phyloP scores from a whole-genome alignment of 2,113 vertebrate species.

The Notothenia rossii region DNA sequence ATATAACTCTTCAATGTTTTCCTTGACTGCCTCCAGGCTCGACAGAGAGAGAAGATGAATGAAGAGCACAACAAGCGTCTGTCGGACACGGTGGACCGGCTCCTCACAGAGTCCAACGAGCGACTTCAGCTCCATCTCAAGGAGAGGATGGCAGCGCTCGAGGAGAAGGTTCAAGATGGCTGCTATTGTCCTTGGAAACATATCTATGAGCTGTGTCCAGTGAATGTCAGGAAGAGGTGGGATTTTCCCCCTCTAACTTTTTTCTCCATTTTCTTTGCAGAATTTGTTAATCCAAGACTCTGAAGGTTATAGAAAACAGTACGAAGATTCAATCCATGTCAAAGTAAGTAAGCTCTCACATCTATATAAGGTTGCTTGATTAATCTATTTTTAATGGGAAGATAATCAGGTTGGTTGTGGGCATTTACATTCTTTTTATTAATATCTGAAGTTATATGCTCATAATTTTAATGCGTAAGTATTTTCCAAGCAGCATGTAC shows the following conservation, averaged over 20 bases:
- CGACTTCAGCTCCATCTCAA: conserved; percentile 97
- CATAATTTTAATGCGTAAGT: conserved; percentile 1
- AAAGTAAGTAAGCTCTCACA: conserved; percentile 85
- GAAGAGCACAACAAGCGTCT: conserved; percentile 98
- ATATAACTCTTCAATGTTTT: neutral
- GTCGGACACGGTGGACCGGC: conserved; percentile 96
- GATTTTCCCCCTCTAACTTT: neutral
- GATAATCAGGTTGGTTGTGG: conserved; percentile 45
- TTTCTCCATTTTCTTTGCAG: conserved; percentile 75
- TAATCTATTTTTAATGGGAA: conserved; percentile 17
- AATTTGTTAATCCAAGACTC: conserved; percentile 98
- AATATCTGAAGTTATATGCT: conserved; percentile 44
- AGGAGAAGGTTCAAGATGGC: conserved; percentile 90
- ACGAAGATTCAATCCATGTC: conserved; percentile 97
- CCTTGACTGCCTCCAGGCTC: conserved; percentile 85
- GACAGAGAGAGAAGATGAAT: conserved; percentile 99
- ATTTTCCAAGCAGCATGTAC: conserved; percentile 7
- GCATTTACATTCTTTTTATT: conserved; percentile 28
- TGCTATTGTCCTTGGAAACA: neutral
- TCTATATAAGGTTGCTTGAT: conserved; percentile 21
- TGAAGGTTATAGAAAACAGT: conserved; percentile 95
- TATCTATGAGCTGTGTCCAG: neutral
- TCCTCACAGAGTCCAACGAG: conserved; percentile 97
- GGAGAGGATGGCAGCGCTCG: conserved; percentile 96
- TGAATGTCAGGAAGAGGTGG: neutral